Evolutionary conservation across 2,797 vertebrate genomes (phyloP), one percentile per base, ranked within the genome.

Genomic region (Mormyrus proboscirostris): DNA sequence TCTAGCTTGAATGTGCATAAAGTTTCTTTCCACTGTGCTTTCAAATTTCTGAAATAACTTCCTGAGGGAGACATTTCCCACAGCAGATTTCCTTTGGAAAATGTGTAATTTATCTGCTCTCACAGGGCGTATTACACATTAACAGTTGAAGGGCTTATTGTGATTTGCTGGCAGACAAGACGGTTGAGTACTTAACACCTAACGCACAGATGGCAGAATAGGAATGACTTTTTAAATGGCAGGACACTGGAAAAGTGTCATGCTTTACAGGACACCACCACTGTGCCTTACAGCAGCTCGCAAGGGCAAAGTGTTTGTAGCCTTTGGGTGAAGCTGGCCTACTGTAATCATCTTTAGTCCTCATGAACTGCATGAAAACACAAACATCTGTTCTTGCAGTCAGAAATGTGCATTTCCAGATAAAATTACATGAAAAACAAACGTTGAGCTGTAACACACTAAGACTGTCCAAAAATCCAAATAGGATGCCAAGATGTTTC

Each of bases 11-110:
- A 86, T 12, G 53, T 83, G 73, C 41, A 86, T 19, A 14, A 49
- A 44, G 22, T 87, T 89, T 53, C 84, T 89, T 86, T 89, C 89
- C 59, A 50, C 89, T 41, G 89, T 84, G 65, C 49, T 57, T 88
- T 88, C 82, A 86, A 62, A 85, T 87, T 88, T 89, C 87, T 62
- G n/a, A 91, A 89, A 88, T 87, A 91, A 92, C 88, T 90, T 90
- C 91, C 92, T 91, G 69, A 88, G 89, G 89, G 89, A 91, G 90
- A 49, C 22, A 65, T 85, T 87, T 87, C 90, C 89, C 86, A 57
- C 59, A 53, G 87, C 49, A 22, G 69, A 73, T 76, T 90, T 90
- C 89, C 87, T 19, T 55, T 85, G 79, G 55, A 90, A 86, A 88
- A 86, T 57, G 47, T 38, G 49, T 53, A n/a, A 50, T 55, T 65